Evolutionary conservation across 2,888 invertebrate genomes (phyloP).

Genomic region (Salticus scenicus): DNA sequence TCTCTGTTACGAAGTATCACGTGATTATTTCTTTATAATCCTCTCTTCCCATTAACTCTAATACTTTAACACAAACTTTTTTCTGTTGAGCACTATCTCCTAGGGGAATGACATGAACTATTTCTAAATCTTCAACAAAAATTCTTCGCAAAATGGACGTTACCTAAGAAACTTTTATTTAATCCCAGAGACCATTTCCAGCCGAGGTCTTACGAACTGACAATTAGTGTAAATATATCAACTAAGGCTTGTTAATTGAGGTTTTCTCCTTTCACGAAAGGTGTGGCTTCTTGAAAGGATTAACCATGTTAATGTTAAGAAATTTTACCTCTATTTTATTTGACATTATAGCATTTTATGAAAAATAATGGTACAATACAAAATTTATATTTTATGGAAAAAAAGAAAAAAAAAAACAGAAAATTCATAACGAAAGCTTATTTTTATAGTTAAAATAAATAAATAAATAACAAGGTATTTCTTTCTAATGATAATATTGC

Average conservation of each 20-base stretch:
- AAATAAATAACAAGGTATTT: no score
- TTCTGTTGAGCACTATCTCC: background rate
- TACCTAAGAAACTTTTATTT: background rate
- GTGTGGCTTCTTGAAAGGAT: background rate
- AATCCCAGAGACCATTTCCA: background rate
- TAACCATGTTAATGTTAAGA: background rate
- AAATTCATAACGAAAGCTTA: no score
- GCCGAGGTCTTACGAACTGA: background rate
- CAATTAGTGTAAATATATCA: background rate
- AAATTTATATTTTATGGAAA: no score
- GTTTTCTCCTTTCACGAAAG: background rate
- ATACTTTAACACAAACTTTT: background rate
- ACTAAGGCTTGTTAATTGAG: background rate
- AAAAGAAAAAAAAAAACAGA: no score
- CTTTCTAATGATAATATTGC: no score
- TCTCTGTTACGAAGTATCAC: no score
- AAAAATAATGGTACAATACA: no score
- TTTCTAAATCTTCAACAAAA: background rate
- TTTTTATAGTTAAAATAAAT: no score
- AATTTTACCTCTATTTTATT: background rate
- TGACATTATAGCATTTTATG: background rate
- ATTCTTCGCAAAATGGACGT: background rate
- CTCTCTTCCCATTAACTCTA: background rate
- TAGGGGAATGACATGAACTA: background rate
- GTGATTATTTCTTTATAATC: background rate